Evolutionary conservation across 2,797 vertebrate species (phyloP).

Genomic region (Aplochiton taeniatus): DNA sequence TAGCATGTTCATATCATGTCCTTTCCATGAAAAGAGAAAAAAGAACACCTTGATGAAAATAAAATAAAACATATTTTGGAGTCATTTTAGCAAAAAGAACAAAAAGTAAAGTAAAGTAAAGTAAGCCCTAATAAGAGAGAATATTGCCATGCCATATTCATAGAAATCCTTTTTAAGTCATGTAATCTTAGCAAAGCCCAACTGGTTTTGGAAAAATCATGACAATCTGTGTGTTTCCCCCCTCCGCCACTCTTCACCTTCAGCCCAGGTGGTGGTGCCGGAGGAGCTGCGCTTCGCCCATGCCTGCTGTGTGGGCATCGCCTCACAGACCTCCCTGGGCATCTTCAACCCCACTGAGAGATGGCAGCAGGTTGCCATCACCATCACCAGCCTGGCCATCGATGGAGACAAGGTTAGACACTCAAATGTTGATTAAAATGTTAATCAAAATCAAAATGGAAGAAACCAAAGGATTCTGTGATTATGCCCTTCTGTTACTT

Average conservation of each 20-base stretch:
- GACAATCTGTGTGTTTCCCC: background rate
- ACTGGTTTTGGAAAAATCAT: no score
- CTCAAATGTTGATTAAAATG: background rate
- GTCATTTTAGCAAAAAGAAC: no score
- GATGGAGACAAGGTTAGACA: constrained; percentile 87
- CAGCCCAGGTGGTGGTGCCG: constrained; percentile 86
- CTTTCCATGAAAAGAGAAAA: no score
- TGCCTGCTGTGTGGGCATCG: constrained; percentile 93
- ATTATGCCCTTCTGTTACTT: background rate
- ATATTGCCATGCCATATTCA: no score
- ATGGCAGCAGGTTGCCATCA: constrained; percentile 91
- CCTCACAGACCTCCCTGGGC: constrained; percentile 86
- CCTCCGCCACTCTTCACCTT: constrained; percentile 4
- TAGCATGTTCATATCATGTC: no score
- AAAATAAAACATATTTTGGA: no score
- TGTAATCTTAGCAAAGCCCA: no score
- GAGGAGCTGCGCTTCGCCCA: constrained; percentile 89
- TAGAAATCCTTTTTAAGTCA: no score
- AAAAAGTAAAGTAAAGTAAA: no score
- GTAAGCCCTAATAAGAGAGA: no score
- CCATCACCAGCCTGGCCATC: constrained; percentile 79
- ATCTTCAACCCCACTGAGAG: constrained; percentile 90
- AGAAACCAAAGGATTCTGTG: background rate
- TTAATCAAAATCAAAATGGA: no score
- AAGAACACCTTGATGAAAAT: no score